Evolutionary conservation across 2,113 vertebrate genomes (phyloP), one percentile per base, ranked within the genome.

Genomic region (Phoenicopterus ruber): DNA sequence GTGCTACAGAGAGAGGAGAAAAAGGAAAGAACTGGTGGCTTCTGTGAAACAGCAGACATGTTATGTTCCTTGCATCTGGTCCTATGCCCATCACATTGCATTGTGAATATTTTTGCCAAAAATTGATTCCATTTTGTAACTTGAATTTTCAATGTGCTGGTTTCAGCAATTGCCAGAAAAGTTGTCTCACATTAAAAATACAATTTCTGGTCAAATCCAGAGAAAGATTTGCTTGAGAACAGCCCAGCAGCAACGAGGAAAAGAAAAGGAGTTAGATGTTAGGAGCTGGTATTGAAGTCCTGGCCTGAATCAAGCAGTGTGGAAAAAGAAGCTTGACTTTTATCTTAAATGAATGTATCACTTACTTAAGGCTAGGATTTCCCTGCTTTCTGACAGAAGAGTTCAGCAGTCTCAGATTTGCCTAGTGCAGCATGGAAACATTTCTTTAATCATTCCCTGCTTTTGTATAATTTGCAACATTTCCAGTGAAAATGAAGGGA

Each of bases 21-120:
- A 85, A 93, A 82, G 44, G 32, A 61, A 88, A 65, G 93, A 93
- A 42, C 58, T 73, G 31, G 50, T 92, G 86, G 46, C 86, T 96
- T 74, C 54, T 66, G 82, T 90, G 80, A 70, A 88, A 66, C 34
- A 88, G 46, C 59, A 93, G 82, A 77, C 77, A 38, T 66, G 31
- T 70, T 90, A 49, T 49, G 31, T 77, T 92, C 50, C n/a, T 86
- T 78, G 76, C 55, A 78, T 81, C 93, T 95, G 93, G 46, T 94
- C 59, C 46, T 73, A 25, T 63, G 25, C 76, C 69, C 46, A 49
- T 73, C 71, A 66, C n/a, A 66, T 65, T 57, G 21, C 67, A 34
- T 36, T 82, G 42, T 34, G 63, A 82, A 46, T 71, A 74, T 46
- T 89, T 96, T 89, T 82, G 63, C 72, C 83, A 89, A 91, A 84